These are phyloP conservation scores for Oeneis ivallda DNA, from an alignment of 2,888 invertebrate genomes.

Conservation along the genomic window DNA sequence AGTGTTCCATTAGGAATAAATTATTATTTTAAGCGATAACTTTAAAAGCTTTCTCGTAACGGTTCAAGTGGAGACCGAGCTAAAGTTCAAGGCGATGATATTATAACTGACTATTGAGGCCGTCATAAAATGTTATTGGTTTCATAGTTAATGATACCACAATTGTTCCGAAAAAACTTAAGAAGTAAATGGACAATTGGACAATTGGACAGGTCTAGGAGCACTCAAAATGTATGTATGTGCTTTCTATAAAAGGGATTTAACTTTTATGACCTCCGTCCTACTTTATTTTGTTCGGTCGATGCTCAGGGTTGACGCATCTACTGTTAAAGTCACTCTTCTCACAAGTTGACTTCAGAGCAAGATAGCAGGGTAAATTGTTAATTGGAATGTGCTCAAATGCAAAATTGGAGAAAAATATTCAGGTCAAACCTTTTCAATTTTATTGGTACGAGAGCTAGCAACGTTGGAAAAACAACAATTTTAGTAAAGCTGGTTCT, in stretches of 20 bases:
- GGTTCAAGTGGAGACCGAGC: slow-evolving; percentile 57
- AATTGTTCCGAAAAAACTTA: background rate
- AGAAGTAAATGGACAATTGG: no score
- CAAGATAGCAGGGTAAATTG: background rate
- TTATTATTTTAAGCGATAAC: slow-evolving; percentile 71
- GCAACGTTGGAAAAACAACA: no score
- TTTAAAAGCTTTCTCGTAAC: slow-evolving; percentile 70
- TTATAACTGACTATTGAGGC: slow-evolving; percentile 8
- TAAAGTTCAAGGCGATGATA: slow-evolving; percentile 57
- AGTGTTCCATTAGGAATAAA: slow-evolving; percentile 72
- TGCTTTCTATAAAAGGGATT: background rate
- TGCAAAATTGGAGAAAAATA: background rate
- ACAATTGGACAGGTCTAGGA: no score
- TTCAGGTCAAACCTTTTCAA: background rate
- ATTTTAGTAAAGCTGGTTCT: no score
- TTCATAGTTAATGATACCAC: slow-evolving; percentile 8
- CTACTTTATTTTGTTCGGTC: no score
- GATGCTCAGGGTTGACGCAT: no score
- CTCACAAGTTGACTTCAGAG: no score
- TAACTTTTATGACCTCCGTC: no score
- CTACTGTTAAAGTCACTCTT: no score
- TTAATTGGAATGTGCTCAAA: background rate
- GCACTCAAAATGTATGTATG: background rate
- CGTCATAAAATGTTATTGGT: slow-evolving; percentile 21
- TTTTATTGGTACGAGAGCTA: no score